phyloP scores from a whole-genome alignment of 2,888 invertebrate species.

The Atethmia centrago region DNA sequence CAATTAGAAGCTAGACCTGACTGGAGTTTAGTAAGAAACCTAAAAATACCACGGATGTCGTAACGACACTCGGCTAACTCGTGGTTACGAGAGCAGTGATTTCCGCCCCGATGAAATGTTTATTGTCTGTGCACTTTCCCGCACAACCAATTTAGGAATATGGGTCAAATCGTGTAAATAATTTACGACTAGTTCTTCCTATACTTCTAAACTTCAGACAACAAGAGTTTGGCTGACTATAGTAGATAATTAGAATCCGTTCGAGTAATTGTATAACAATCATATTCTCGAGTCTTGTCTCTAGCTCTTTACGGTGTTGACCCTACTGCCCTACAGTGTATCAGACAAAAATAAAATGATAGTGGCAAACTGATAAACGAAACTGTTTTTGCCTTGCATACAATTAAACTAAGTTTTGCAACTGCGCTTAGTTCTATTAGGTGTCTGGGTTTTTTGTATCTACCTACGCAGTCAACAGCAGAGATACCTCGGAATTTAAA shows the following conservation, averaged over 20 bases:
- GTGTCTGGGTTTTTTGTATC: neutral
- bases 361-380: neutral
- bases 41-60: slow-evolving; percentile 52
- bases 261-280: neutral
- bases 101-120: slow-evolving; percentile 67
- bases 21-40: slow-evolving; percentile 32
- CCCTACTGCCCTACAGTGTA: slow-evolving; percentile 16
- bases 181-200: slow-evolving; percentile 27
- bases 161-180: slow-evolving; percentile 57
- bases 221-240: slow-evolving; percentile 5
- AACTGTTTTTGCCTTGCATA: neutral
- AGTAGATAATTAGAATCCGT: neutral
- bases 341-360: neutral
- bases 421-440: neutral
- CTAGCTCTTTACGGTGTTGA: slow-evolving; percentile 16
- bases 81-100: slow-evolving; percentile 47
- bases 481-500: neutral
- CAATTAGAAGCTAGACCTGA: slow-evolving; percentile 65
- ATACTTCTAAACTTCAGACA: slow-evolving; percentile 14
- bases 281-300: neutral
- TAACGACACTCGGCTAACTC: slow-evolving; percentile 54
- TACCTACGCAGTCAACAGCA: neutral
- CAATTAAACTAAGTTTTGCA: neutral
- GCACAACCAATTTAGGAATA: slow-evolving; percentile 56
- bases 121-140: slow-evolving; percentile 59